Conservation (phyloP, 2,888 invertebrate genomes). For the Proisotoma minuta region DNA sequence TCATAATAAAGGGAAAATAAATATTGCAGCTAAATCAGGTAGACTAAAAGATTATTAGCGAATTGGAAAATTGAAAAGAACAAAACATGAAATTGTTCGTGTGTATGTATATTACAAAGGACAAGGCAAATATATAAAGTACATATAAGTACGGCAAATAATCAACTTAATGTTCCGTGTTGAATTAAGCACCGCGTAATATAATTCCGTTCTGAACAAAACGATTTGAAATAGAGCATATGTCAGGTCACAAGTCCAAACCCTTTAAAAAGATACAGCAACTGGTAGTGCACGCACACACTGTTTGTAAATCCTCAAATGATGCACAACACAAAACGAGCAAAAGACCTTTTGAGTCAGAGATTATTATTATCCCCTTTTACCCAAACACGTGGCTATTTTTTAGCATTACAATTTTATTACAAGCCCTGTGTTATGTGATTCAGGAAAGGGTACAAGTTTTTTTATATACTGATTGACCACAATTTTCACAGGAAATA, state of each 20-base stretch:
- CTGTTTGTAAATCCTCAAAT: not conserved
- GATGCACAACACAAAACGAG: not conserved
- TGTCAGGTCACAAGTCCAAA: not conserved
- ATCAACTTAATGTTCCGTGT: conserved; percentile 9
- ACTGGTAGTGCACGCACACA: not conserved
- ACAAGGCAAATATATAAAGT: no score
- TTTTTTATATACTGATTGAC: not conserved
- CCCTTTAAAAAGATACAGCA: not conserved
- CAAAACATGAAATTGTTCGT: no score
- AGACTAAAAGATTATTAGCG: no score
- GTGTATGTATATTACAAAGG: no score
- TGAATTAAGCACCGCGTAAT: not conserved
- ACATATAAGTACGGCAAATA: conserved; percentile 5
- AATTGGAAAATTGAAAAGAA: no score
- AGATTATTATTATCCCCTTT: not conserved
- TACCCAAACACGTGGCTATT: not conserved
- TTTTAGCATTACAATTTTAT: not conserved
- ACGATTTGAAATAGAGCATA: conserved; percentile 2
- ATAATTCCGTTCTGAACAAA: not conserved
- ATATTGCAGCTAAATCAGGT: no score
- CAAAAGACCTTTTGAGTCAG: not conserved
- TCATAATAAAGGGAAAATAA: no score
- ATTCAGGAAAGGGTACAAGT: no score
- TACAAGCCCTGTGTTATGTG: no score
- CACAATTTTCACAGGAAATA: not conserved